phyloP scores from a whole-genome alignment of 1,140 invertebrate species.

The Cydia amplana region DNA sequence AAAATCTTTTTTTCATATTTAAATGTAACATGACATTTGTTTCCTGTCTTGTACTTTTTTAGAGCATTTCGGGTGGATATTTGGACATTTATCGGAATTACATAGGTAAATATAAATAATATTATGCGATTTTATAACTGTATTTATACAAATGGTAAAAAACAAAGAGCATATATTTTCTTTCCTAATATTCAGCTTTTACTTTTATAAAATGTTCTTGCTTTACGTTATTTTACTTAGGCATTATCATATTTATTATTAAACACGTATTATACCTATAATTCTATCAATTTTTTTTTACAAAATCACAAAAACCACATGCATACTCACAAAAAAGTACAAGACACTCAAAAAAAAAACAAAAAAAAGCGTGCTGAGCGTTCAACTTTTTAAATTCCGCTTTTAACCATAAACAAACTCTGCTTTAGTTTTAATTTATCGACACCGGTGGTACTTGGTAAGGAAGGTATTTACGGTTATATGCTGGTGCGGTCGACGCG shows the following conservation, averaged over 20 bases:
- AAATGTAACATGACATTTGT: neutral
- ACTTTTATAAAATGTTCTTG: too few relatives aligned
- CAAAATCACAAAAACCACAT: neutral
- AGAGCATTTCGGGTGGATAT: neutral
- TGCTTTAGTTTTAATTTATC: constrained; percentile 44
- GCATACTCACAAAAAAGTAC: constrained; percentile 1
- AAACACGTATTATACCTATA: too few relatives aligned
- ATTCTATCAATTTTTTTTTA: too few relatives aligned
- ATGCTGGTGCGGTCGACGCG: constrained; percentile 51
- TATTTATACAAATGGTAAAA: neutral
- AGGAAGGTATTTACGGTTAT: constrained; percentile 46
- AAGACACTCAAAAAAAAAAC: constrained; percentile 19
- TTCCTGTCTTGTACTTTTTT: neutral
- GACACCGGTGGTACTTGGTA: constrained; percentile 34
- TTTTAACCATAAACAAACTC: constrained; percentile 35
- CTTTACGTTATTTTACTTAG: too few relatives aligned
- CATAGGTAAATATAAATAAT: too few relatives aligned
- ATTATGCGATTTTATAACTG: too few relatives aligned
- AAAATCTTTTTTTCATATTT: neutral
- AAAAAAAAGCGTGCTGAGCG: constrained; percentile 36
- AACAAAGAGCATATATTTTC: neutral
- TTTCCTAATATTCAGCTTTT: neutral
- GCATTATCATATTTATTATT: too few relatives aligned
- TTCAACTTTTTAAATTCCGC: constrained; percentile 37
- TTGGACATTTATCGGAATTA: too few relatives aligned